Evolutionary conservation across 2,888 invertebrate species (phyloP), one percentile per base, ranked within the genome.

Genomic region (Crepidodera aurea): DNA sequence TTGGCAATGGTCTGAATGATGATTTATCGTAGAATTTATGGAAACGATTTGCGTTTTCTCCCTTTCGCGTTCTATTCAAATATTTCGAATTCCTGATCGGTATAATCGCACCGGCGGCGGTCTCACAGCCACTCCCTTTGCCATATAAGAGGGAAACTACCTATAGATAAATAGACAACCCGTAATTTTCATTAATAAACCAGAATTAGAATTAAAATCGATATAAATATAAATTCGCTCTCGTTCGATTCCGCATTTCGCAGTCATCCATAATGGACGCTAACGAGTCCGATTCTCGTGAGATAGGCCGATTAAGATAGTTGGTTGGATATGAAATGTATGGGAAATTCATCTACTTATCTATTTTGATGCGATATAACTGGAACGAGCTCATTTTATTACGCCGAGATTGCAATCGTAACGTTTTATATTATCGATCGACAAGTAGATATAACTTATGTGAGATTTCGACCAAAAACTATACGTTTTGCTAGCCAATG

Each of bases 281-380:
- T 60, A 54, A 60, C 54, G 27, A 54, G 60, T 27, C 15, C 40
- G 59, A 51, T 59, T 59, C 44, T 59, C 46, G 51, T 55, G 55
- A 55, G 55, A 55, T 55, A 32, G 32, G 15, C n/a, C 37, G 37
- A 44, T 55, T 55, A 16, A 44, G 16, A 40, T 42, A 12, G 50
- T 25, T 12, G 8, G n/a, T 53, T 29, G 10, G 5, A 5, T 37
- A 34, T 48, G 22, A 42, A 54, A 40, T 16, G 12, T 54, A 54
- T 42, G 54, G 42, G 42, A 54, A 54, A 42, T 54, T n/a, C 29
- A 42, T 13, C 29, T 27, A 39, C 15, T 32, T 32, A 50, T 22
- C 19, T 44, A 44, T 22, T 22, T 44, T 44, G 22, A 29, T 32
- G 16, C 13, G 29, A 32, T 29, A 27, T 42, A 13, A 37, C 13